Evolutionary conservation across 2,888 invertebrate species (phyloP).

Genomic region (Andrena chrysosceles): DNA sequence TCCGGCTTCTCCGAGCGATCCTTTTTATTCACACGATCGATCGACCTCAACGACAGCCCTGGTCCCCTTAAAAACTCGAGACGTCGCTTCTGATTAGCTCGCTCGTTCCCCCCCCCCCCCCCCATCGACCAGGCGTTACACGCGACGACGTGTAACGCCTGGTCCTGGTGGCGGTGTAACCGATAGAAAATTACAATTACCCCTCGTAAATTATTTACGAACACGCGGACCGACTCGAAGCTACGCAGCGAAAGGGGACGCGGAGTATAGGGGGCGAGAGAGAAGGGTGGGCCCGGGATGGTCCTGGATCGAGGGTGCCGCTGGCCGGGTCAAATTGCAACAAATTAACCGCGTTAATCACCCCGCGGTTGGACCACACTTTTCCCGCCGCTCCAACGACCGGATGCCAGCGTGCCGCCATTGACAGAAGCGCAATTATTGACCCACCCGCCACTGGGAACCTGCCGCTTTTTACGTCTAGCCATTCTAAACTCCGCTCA

Average conservation of each 20-base stretch:
- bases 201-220: conserved; percentile 80
- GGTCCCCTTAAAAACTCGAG: conserved; percentile 31
- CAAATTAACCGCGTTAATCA: conserved; percentile 83
- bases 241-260: not conserved
- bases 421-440: conserved; percentile 62
- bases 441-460: conserved; percentile 39
- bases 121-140: not conserved
- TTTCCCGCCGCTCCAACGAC: conserved; percentile 63
- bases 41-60: not conserved
- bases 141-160: conserved; percentile 21
- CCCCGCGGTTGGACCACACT: conserved; percentile 72
- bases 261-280: conserved; percentile 12
- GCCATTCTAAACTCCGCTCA: conserved; percentile 50
- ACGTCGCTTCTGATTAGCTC: conserved; percentile 37
- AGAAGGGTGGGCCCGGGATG: conserved; percentile 26
- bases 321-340: conserved; percentile 79
- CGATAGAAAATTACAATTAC: conserved; percentile 78
- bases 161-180: conserved; percentile 30
- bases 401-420: conserved; percentile 25
- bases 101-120: conserved; percentile 16
- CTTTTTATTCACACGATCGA: conserved; percentile 9
- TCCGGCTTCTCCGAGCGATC: conserved; percentile 11
- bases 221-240: conserved; percentile 53
- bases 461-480: conserved; percentile 57
- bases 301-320: conserved; percentile 61